These are phyloP conservation scores for Ashinkailepas kermadecensis DNA, from an alignment of 2,888 invertebrate species.

Conservation along the genomic window DNA sequence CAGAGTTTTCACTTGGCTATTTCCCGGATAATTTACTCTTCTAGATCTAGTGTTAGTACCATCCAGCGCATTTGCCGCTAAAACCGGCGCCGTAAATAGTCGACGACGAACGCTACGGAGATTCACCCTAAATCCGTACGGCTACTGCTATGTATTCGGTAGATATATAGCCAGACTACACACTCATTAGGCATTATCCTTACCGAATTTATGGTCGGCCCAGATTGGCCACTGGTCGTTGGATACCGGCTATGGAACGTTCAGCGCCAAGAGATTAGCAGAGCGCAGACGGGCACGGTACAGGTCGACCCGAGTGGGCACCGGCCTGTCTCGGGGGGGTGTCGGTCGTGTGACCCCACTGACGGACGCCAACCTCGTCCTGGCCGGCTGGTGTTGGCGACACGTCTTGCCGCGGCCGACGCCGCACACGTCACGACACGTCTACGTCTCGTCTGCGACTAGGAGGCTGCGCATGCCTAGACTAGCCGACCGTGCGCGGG, in stretches of 20 bases:
- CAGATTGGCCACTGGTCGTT: background rate
- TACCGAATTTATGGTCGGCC: slow-evolving; percentile 1
- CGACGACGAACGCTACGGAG: background rate
- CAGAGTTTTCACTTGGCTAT: background rate
- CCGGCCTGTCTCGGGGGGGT: background rate
- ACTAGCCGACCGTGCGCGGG: background rate
- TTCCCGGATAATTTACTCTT: background rate
- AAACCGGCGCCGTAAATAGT: background rate
- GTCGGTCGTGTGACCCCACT: background rate
- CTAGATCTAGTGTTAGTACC: slow-evolving; percentile 14
- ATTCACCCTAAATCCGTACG: slow-evolving; percentile 12
- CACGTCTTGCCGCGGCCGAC: too few species aligned
- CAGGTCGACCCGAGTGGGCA: background rate
- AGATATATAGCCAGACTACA: slow-evolving; percentile 15
- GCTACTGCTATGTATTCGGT: slow-evolving; percentile 13
- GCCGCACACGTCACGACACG: too few species aligned
- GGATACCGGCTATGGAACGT: background rate
- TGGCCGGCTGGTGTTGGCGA: background rate
- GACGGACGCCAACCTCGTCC: background rate
- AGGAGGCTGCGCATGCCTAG: background rate
- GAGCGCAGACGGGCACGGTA: background rate
- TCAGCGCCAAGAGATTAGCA: background rate
- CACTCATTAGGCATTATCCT: slow-evolving; percentile 21
- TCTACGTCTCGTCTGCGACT: too few species aligned
- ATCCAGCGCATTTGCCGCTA: background rate